These are phyloP conservation scores for Amiota communis DNA, from an alignment of 2,888 invertebrate species.

Conservation along the genomic window DNA sequence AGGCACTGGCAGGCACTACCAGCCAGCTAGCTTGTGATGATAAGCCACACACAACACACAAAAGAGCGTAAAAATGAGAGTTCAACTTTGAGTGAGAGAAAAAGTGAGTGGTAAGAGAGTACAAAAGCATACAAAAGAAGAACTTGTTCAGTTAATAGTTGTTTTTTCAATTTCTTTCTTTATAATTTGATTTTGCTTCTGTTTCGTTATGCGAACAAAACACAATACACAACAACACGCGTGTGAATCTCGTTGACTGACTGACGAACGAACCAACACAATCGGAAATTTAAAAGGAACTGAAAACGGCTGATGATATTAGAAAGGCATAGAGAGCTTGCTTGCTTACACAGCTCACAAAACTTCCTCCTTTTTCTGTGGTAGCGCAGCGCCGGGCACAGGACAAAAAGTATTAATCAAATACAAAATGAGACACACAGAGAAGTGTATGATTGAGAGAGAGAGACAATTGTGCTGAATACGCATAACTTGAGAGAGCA, in stretches of 20 bases:
- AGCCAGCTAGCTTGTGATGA: not conserved
- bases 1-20: not conserved
- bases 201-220: conserved; percentile 40
- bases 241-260: conserved; percentile 37
- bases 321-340: too few species aligned
- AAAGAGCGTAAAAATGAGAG: too few species aligned
- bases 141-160: conserved; percentile 40
- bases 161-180: conserved; percentile 24
- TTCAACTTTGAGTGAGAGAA: too few species aligned
- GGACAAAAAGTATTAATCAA: conserved; percentile 23
- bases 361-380: too few species aligned
- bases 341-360: too few species aligned
- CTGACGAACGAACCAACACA: conserved; percentile 68
- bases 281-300: conserved; percentile 72
- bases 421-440: too few species aligned
- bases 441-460: not conserved
- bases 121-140: conserved; percentile 43
- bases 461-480: conserved; percentile 11
- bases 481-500: not conserved
- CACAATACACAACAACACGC: too few species aligned
- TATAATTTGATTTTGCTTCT: conserved; percentile 18
- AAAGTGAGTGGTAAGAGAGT: not conserved
- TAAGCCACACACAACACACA: conserved; percentile 1
- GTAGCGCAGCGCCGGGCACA: not conserved
- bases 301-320: conserved; percentile 42